Base-by-base conservation (phyloP, 2,797 vertebrate genomes). In the Pantherophis vulpinus region DNA sequence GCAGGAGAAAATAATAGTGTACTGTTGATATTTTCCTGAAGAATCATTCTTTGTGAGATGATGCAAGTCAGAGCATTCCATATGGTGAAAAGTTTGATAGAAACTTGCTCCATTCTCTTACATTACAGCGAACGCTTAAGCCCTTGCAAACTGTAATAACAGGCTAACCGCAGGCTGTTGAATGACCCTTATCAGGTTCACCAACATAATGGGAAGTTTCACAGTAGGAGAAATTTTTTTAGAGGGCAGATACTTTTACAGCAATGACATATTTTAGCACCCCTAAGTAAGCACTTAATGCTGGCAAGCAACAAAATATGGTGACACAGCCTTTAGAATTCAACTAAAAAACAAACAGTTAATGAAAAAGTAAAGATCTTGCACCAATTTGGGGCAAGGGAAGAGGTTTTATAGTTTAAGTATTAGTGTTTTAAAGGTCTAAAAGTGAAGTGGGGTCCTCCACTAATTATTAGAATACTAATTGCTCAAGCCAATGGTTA, bases 21-120 rank as follows among this genome's bases (percentile, higher is more conserved):
- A 79, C 8, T 79, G 18, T 79, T 79, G 32, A 42, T 79, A 79
- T 42, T 79, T 27, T n/a, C 18, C 47, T 86, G 89, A 94, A 91
- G 92, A 95, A 89, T 6, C 94, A 20, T 92, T 93, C 94, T 92
- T 92, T 90, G 91, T 0, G 95, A 96, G 91, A 91, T 96, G 94
- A 96, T 96, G 51, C 89, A 93, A 96, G 93, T 95, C 93, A 96
- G 91, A 95, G 93, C 91, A 90, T 95, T 94, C 0, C 9, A 92
- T 86, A 94, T 93, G 93, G 94, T 94, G 93, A 94, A 93, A 93
- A 94, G 93, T 87, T 79, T 93, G 93, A 91, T 96, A 94, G 87
- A 94, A 93, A 94, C 96, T 97, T 97, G 95, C 96, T 95, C 92
- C 90, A 91, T 86, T 0, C 0, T 70, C 91, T 95, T 92, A 42